Percentiles rank a stretch among this genome's conserved stretches.
phyloP scores from a whole-genome alignment of 2,888 invertebrate genomes.

The Mythimna vitellina region DNA sequence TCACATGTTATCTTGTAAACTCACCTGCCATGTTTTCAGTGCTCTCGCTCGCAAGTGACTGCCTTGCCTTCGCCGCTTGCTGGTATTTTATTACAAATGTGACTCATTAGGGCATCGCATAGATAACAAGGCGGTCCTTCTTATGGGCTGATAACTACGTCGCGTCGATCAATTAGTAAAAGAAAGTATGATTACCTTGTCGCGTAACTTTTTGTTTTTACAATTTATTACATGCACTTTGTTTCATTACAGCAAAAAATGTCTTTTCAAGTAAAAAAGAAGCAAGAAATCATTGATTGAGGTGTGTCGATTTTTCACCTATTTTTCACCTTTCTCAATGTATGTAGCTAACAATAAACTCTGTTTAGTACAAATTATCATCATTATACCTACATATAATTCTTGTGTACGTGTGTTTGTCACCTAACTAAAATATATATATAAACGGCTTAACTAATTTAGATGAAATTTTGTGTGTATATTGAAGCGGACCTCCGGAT shows the following conservation, averaged over 20 bases:
- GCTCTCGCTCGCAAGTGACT: constrained; percentile 64
- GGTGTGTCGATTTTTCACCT: neutral
- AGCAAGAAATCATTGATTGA: neutral
- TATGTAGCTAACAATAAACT: neutral
- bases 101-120: constrained; percentile 59
- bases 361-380: neutral
- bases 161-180: constrained; percentile 34
- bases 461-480: too few relatives aligned
- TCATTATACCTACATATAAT: too few relatives aligned
- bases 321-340: neutral
- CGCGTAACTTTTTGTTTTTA: neutral
- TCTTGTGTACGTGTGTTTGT: too few relatives aligned
- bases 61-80: constrained; percentile 16
- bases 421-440: too few relatives aligned
- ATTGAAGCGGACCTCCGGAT: too few relatives aligned
- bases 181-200: constrained; percentile 29
- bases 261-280: too few relatives aligned
- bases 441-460: too few relatives aligned
- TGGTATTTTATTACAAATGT: constrained; percentile 68
- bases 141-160: constrained; percentile 46
- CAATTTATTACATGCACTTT: neutral
- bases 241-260: neutral
- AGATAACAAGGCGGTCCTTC: constrained; percentile 47
- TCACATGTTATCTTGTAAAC: constrained; percentile 64
- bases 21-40: constrained; percentile 74